These are phyloP conservation scores for Euplagia quadripunctaria DNA, from an alignment of 2,888 invertebrate genomes.

Conservation along the genomic window DNA sequence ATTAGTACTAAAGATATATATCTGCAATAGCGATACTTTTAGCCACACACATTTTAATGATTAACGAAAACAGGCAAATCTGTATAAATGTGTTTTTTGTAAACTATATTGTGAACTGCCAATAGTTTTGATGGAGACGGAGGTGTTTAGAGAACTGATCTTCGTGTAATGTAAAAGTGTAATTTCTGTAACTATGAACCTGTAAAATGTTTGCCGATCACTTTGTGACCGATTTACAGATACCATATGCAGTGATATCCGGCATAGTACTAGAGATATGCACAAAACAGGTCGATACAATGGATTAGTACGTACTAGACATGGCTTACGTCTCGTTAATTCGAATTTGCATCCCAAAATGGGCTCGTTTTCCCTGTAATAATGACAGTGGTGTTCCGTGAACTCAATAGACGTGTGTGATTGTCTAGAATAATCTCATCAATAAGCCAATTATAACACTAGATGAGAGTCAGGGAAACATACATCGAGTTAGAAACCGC, in stretches of 20 bases:
- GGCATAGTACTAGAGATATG: slow-evolving; percentile 11
- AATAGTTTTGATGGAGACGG: background rate
- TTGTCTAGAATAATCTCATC: background rate
- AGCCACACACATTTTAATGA: too few species aligned
- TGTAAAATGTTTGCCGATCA: background rate
- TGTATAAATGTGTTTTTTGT: too few species aligned
- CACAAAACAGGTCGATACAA: slow-evolving; percentile 30
- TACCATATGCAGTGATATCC: too few species aligned
- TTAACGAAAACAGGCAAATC: too few species aligned
- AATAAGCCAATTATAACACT: background rate
- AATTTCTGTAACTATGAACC: background rate
- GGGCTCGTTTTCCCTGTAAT: slow-evolving; percentile 11
- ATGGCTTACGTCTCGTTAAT: slow-evolving; percentile 36
- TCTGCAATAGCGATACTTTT: background rate
- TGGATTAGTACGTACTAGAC: slow-evolving; percentile 28
- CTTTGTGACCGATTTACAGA: background rate
- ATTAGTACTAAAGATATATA: background rate
- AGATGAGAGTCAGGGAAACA: too few species aligned
- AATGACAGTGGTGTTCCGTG: slow-evolving; percentile 7
- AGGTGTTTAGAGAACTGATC: too few species aligned
- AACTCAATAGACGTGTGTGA: slow-evolving; percentile 1
- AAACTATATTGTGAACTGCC: too few species aligned
- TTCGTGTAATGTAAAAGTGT: too few species aligned
- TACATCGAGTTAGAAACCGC: too few species aligned
- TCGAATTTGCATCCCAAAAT: slow-evolving; percentile 51